Percentiles rank a stretch among this genome's conserved stretches.
phyloP scores from a whole-genome alignment of 2,797 vertebrate species.

The Nasua narica region DNA sequence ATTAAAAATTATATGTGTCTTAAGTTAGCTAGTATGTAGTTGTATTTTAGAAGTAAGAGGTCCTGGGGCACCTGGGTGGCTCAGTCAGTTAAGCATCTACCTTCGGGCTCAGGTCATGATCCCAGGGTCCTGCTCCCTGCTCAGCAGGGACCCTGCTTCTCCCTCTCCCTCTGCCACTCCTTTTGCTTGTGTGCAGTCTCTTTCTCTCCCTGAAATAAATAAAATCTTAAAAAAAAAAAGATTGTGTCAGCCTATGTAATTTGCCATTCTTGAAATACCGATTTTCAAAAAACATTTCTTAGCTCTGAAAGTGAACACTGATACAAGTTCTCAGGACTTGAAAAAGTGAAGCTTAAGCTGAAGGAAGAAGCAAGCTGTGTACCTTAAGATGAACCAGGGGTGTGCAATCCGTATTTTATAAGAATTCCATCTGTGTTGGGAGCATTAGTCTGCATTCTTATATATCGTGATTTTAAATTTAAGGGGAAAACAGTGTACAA shows the following conservation, averaged over 20 bases:
- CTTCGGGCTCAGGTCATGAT: background rate
- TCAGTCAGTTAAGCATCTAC: background rate
- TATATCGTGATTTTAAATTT: background rate
- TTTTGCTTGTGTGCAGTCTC: background rate
- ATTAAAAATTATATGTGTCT: background rate
- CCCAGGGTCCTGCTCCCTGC: background rate
- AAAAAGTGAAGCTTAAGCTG: background rate
- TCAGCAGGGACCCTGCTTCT: background rate
- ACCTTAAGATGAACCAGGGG: background rate
- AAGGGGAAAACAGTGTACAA: background rate
- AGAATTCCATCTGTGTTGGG: background rate
- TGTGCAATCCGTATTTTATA: background rate
- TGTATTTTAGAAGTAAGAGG: background rate
- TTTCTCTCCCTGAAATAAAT: background rate
- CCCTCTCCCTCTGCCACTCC: background rate
- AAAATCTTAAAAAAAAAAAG: background rate
- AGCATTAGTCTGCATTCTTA: background rate
- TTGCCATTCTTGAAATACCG: background rate
- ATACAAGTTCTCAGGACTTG: background rate
- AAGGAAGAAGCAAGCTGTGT: background rate
- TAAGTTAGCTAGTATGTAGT: background rate
- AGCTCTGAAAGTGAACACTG: background rate
- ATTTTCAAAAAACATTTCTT: conserved; percentile 10
- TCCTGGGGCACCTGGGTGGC: background rate
- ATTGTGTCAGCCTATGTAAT: background rate